A percentile compares a stretch with the other conserved stretches of the same genome.
These are phyloP conservation scores for Burhinus oedicnemus DNA, from an alignment of 2,113 vertebrate species.

Conservation along the genomic window DNA sequence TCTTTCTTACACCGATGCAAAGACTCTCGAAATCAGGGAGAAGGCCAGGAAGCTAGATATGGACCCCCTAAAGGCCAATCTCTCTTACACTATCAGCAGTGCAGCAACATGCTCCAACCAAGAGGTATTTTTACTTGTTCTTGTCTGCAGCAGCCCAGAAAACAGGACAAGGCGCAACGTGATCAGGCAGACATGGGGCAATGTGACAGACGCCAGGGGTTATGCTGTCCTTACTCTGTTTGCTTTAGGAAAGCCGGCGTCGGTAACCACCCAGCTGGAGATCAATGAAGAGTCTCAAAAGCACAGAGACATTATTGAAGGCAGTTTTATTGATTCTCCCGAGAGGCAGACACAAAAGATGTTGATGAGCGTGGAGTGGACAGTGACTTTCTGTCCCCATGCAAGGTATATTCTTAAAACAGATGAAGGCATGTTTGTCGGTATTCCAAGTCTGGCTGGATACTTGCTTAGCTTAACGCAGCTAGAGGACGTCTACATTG, in stretches of 20 bases:
- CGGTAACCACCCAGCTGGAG: constrained; percentile 63
- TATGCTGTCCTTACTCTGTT: constrained; percentile 78
- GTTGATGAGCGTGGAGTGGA: constrained; percentile 81
- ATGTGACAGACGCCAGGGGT: constrained; percentile 70
- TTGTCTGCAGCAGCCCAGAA: constrained; percentile 81
- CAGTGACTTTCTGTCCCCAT: constrained; percentile 83
- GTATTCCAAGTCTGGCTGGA: constrained; percentile 76
- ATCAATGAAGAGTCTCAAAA: constrained; percentile 74
- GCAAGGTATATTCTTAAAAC: constrained; percentile 85
- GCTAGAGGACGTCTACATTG: constrained; percentile 84
- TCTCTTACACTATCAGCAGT: constrained; percentile 73
- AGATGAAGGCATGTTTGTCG: constrained; percentile 82
- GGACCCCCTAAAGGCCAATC: constrained; percentile 73
- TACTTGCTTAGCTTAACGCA: constrained; percentile 83
- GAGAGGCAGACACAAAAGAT: constrained; percentile 76
- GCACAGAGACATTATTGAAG: constrained; percentile 85
- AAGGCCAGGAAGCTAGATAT: constrained; percentile 83
- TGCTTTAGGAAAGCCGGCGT: constrained; percentile 78
- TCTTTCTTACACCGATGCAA: constrained; percentile 77
- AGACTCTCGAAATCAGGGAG: constrained; percentile 81
- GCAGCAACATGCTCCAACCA: constrained; percentile 67
- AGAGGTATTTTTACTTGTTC: constrained; percentile 84
- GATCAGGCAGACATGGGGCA: constrained; percentile 88
- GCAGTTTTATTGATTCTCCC: constrained; percentile 71
- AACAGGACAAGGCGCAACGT: constrained; percentile 77